A percentile compares a stretch with the other conserved stretches of the same genome.
These are phyloP conservation scores for Axinella damicornis DNA, from an alignment of 37 sponge, comb jelly and placozoan species.

Conservation along the genomic window DNA sequence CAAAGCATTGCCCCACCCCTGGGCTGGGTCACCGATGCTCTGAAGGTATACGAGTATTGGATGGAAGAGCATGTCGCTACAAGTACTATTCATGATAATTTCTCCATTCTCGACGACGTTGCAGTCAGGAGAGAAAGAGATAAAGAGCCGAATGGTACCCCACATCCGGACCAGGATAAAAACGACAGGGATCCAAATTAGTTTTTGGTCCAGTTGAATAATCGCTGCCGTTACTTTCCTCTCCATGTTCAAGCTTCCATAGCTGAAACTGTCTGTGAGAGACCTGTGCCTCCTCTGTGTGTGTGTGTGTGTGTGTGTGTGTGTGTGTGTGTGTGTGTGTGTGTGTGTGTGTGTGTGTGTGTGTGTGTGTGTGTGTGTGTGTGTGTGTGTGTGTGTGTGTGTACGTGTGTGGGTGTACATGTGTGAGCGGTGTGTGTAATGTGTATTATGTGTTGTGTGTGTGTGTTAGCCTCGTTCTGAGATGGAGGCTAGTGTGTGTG, in stretches of 20 bases:
- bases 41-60: constrained; percentile 17
- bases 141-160: constrained; percentile 70
- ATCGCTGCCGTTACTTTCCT: constrained; percentile 24
- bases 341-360: constrained; percentile 14
- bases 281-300: not conserved
- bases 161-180: constrained; percentile 67
- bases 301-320: constrained; percentile 22
- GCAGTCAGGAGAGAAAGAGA: constrained; percentile 15
- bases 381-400: constrained; percentile 35
- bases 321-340: constrained; percentile 9
- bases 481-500: too few relatives aligned
- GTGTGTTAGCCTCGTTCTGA: too few relatives aligned
- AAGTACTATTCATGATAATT: not conserved
- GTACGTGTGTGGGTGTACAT: constrained; percentile 32
- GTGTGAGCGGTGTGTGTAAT: too few relatives aligned
- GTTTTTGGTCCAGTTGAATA: constrained; percentile 41
- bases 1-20: constrained; percentile 78
- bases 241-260: not conserved
- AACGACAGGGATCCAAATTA: constrained; percentile 65
- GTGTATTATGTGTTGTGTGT: too few relatives aligned
- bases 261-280: not conserved
- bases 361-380: not conserved
- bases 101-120: not conserved
- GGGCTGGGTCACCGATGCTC: constrained; percentile 60
- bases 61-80: constrained; percentile 12